Conservation (phyloP, 2,888 invertebrate genomes). For the Cataglyphis albicans region DNA sequence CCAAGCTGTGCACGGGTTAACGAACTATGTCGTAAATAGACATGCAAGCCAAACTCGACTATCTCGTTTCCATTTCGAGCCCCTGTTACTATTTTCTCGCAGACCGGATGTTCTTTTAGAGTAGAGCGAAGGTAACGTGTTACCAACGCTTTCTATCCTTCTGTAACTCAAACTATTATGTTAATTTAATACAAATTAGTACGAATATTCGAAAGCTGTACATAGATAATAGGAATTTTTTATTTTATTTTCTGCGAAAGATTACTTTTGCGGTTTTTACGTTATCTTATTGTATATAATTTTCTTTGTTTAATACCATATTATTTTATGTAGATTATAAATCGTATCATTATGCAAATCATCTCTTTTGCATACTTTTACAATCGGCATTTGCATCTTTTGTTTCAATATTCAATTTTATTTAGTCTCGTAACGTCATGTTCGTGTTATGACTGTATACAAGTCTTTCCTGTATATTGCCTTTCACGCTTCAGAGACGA, state of each 20-base stretch:
- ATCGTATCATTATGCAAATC: not conserved
- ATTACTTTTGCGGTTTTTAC: not conserved
- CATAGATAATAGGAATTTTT: not conserved
- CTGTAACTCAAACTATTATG: not conserved
- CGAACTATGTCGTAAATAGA: conserved; percentile 77
- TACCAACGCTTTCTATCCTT: not conserved
- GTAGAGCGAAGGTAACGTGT: not conserved
- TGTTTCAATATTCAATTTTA: not conserved
- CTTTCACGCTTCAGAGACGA: conserved; percentile 11
- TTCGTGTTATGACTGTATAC: not conserved
- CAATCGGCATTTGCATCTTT: not conserved
- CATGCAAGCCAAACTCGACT: conserved; percentile 72
- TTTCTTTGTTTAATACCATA: not conserved
- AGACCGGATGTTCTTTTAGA: conserved; percentile 25
- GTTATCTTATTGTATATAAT: not conserved
- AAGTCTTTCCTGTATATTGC: not conserved
- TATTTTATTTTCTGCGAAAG: not conserved
- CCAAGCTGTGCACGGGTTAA: conserved; percentile 64
- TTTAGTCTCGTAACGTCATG: not conserved
- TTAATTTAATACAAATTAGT: conserved; percentile 3
- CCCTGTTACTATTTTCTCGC: conserved; percentile 31
- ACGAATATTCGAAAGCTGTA: not conserved
- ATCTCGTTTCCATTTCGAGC: conserved; percentile 65
- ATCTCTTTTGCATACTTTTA: conserved; percentile 15
- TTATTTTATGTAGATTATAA: not conserved